Base-by-base conservation (phyloP, 2,888 invertebrate genomes). In the Melanostoma scalare region DNA sequence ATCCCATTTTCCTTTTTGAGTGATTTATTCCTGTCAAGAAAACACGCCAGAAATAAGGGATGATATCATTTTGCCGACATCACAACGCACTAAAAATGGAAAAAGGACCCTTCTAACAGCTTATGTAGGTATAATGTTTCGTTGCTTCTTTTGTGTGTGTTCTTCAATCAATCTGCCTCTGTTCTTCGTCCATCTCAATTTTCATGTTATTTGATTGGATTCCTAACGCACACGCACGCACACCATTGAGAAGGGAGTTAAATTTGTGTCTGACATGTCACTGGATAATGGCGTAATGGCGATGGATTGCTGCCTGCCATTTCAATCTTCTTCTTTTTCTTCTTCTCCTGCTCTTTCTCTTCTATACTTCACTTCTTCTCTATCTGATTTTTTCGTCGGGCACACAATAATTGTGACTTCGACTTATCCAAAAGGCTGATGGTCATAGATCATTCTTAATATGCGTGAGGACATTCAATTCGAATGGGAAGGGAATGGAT, bases 11-110 rank as follows among this genome's bases (percentile, higher is more conserved):
- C 88, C 87, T 90, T 60, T 89, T 87, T 90, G 90, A 89, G 90
- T 89, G 89, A 89, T 89, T 89, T 89, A 89, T 89, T 88, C 89
- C 89, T 90, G 89, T 89, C 89, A 89, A 87, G 89, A 88, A 88
- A 89, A 88, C 65, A 53, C 58, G 38, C 36, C 65, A 79, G 50
- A 75, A 81, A 74, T 79, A 85, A 77, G 85, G 86, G 86, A 85
- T 84, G 86, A 77, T 84, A 79, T 84, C 79, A 71, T 67, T 79
- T 75, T 78, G 52, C 61, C 61, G 38, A 42, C 60, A 20, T 20
- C 20, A 67, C 72, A 50, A 52, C 52, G 60, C 67, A 67, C 53
- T 35, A 55, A 63, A 50, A 50, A 36, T 50, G 50, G 38, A 61
- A 53, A 82, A 65, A 67, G 74, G 71, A 74, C 78, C 73, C 73